These are phyloP conservation scores for Hydropsyche tenuis DNA, from an alignment of 1,140 invertebrate genomes.

Conservation along the genomic window DNA sequence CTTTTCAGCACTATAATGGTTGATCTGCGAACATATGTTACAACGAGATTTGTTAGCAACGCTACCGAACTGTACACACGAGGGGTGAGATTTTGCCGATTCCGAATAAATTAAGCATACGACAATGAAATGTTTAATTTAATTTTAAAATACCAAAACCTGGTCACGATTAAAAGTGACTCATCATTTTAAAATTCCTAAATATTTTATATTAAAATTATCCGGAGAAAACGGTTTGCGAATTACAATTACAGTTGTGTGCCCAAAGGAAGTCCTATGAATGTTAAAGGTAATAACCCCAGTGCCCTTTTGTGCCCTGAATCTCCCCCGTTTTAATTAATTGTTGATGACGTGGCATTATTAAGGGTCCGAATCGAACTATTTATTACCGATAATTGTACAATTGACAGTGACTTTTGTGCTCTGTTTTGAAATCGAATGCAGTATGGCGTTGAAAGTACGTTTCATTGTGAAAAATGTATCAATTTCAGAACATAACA, in stretches of 20 bases:
- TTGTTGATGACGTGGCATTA: slow-evolving; percentile 22
- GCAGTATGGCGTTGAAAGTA: too few relatives aligned
- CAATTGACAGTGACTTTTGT: not conserved
- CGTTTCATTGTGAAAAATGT: not conserved
- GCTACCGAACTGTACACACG: not conserved
- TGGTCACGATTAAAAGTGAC: too few relatives aligned
- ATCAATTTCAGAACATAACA: too few relatives aligned
- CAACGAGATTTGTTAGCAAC: slow-evolving; percentile 24
- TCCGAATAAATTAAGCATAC: not conserved
- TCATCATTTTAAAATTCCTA: too few relatives aligned
- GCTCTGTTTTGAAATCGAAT: not conserved
- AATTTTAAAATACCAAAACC: too few relatives aligned
- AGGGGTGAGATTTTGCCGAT: not conserved
- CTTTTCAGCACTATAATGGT: not conserved
- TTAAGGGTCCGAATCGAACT: not conserved
- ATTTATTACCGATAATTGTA: not conserved
- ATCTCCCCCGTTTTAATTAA: slow-evolving; percentile 18
- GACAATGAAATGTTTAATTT: too few relatives aligned
- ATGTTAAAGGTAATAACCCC: not conserved
- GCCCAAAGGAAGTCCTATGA: not conserved
- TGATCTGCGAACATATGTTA: slow-evolving; percentile 32
- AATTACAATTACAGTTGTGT: slow-evolving; percentile 5
- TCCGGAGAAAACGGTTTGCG: not conserved
- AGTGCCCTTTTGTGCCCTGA: not conserved
- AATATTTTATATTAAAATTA: too few relatives aligned